These are phyloP conservation scores for Pogonomyrmex barbatus DNA, from an alignment of 1,140 invertebrate species.

Conservation along the genomic window DNA sequence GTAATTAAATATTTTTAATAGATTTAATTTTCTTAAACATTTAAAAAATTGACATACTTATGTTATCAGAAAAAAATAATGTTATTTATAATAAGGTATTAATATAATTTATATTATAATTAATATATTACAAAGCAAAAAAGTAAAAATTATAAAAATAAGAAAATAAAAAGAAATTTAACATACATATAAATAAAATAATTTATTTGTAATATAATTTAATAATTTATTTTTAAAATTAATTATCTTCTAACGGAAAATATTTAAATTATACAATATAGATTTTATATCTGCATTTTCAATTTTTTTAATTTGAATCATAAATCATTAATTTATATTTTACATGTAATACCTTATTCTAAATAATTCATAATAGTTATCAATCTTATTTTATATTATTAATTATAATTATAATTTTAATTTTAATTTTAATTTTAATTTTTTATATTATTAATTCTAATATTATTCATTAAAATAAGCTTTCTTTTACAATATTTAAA, in stretches of 20 bases:
- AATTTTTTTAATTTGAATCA: background rate
- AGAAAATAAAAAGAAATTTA: background rate
- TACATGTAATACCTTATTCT: background rate
- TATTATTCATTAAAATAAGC: conserved; percentile 2
- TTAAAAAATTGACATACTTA: background rate
- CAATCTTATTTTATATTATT: background rate
- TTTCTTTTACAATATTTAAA: background rate
- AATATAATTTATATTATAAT: background rate
- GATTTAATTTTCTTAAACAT: background rate
- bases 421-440: too few species aligned
- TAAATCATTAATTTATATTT: background rate
- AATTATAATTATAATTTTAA: too few species aligned
- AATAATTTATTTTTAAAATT: background rate
- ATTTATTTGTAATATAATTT: background rate
- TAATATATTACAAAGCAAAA: background rate
- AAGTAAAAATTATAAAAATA: background rate
- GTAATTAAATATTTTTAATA: background rate
- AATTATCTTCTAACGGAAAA: background rate
- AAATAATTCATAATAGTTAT: background rate
- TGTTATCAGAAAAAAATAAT: background rate
- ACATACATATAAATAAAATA: background rate
- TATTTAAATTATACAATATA: background rate
- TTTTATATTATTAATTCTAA: background rate
- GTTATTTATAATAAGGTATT: background rate
- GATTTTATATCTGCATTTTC: background rate